Evolutionary conservation across 2,113 vertebrate species (phyloP).

Genomic region (Petrocephalus microphthalmus): DNA sequence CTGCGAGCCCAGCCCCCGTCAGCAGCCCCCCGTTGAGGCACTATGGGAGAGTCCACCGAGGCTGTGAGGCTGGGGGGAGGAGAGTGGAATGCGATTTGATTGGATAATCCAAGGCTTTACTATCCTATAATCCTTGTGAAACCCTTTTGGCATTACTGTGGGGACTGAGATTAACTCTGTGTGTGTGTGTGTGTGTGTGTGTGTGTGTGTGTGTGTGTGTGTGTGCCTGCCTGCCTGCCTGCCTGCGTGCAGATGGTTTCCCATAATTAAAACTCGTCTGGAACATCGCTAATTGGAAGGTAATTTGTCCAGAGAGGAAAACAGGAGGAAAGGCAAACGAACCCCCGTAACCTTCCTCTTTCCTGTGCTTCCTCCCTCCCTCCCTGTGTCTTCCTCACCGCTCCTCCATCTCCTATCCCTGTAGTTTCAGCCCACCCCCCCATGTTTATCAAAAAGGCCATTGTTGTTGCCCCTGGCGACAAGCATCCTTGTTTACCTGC

Average conservation of each 20-base stretch:
- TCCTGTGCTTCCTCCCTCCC: not conserved
- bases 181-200: constrained; percentile 49
- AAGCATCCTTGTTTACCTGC: constrained; percentile 70
- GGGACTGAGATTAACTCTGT: constrained; percentile 58
- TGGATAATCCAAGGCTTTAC: constrained; percentile 72
- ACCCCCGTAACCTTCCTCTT: constrained; percentile 5
- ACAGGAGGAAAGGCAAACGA: constrained; percentile 38
- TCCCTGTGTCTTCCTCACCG: not conserved
- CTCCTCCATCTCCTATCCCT: not conserved
- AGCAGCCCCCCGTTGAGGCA: constrained; percentile 30
- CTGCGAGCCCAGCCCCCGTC: not conserved
- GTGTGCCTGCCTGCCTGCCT: constrained; percentile 18
- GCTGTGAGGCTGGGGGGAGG: constrained; percentile 45
- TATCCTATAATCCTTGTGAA: constrained; percentile 65
- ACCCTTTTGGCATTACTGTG: constrained; percentile 63
- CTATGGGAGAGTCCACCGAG: constrained; percentile 54
- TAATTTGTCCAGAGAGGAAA: constrained; percentile 45
- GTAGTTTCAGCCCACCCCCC: not conserved
- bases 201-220: constrained; percentile 18
- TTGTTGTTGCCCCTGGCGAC: constrained; percentile 59
- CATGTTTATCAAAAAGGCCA: constrained; percentile 54
- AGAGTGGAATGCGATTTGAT: constrained; percentile 63
- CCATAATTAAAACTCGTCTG: constrained; percentile 59
- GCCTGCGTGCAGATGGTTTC: constrained; percentile 34
- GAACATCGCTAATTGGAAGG: constrained; percentile 61